phyloP scores from a whole-genome alignment of 1,140 invertebrate species.

The Orius laevigatus region DNA sequence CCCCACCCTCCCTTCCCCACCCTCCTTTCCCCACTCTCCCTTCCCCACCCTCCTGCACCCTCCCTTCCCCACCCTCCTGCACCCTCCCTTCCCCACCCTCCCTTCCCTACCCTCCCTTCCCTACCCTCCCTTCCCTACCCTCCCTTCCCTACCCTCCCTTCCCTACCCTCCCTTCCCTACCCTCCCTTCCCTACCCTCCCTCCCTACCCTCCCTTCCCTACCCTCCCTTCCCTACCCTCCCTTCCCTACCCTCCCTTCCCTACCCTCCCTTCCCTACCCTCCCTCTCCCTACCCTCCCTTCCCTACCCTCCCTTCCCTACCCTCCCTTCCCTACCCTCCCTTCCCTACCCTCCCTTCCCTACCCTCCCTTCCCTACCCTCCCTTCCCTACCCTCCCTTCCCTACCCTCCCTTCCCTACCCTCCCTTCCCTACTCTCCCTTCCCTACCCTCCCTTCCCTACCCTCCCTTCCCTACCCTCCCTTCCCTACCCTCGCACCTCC shows the following conservation, averaged over 20 bases:
- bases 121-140: no score
- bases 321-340: slow-evolving; percentile 1
- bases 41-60: no score
- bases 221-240: neutral
- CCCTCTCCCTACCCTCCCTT: neutral
- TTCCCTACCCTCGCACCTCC: no score
- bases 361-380: neutral
- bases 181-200: no score
- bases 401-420: neutral
- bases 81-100: no score
- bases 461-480: neutral
- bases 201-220: neutral
- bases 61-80: no score
- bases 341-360: slow-evolving; percentile 1
- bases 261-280: no score
- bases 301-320: neutral
- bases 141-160: no score
- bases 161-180: no score
- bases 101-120: no score
- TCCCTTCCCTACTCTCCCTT: neutral
- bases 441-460: neutral
- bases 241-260: neutral
- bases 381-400: neutral
- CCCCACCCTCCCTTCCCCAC: no score
- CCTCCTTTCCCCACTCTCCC: no score